Conservation (phyloP, 2,113 vertebrate genomes). For the Tiliqua scincoides region DNA sequence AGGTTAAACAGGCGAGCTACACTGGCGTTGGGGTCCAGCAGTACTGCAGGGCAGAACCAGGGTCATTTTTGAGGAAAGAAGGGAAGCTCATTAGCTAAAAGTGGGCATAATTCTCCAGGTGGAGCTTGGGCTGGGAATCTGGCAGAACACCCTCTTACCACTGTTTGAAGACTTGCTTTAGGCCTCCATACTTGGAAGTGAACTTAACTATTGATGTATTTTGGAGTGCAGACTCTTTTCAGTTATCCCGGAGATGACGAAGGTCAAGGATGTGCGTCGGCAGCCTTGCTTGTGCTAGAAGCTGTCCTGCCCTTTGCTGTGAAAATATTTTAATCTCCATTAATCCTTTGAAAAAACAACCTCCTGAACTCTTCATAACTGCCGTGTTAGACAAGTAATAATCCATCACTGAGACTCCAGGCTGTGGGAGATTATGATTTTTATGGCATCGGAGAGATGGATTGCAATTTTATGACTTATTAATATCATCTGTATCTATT, state of each 20-base stretch:
- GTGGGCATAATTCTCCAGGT: too few species aligned
- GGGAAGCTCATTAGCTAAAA: too few species aligned
- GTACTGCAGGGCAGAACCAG: too few species aligned
- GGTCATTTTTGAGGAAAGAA: too few species aligned
- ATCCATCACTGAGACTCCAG: conserved; percentile 29
- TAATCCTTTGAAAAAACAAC: conserved; percentile 45
- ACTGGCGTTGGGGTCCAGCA: too few species aligned
- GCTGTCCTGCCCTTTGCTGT: conserved; percentile 4
- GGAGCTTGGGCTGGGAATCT: too few species aligned
- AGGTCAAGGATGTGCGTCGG: not conserved
- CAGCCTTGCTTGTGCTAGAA: not conserved
- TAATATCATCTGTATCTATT: conserved; percentile 34
- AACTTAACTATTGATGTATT: not conserved
- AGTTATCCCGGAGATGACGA: not conserved
- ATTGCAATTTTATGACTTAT: conserved; percentile 43
- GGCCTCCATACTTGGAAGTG: too few species aligned
- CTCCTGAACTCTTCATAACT: conserved; percentile 19
- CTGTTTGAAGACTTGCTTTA: too few species aligned
- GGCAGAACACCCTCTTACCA: too few species aligned
- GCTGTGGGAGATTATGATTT: conserved; percentile 37
- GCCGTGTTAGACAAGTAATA: conserved; percentile 42
- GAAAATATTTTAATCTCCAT: conserved; percentile 36
- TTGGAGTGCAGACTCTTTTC: not conserved
- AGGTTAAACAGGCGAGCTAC: too few species aligned
- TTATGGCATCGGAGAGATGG: conserved; percentile 55